Percentiles rank a stretch among this genome's conserved stretches.
Conservation (phyloP, 2,797 vertebrate species). For the Eurystomus glaucurus region DNA sequence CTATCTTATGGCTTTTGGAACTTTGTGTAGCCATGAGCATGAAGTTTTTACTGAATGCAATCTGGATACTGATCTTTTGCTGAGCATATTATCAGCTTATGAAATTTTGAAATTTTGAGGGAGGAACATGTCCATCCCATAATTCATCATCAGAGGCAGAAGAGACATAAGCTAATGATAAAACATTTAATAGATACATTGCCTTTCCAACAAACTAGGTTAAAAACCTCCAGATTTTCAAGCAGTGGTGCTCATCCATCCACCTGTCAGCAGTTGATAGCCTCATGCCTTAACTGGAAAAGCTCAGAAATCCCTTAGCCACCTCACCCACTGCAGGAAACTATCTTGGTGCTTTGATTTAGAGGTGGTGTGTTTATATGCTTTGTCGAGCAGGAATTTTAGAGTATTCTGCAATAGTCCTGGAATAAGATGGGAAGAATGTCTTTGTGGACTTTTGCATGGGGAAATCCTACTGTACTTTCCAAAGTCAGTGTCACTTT, state of each 20-base stretch:
- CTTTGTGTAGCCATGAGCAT: background rate
- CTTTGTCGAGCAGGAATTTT: background rate
- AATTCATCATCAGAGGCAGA: background rate
- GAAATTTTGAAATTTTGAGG: background rate
- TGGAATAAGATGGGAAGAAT: background rate
- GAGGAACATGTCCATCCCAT: background rate
- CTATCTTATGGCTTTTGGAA: constrained; percentile 8
- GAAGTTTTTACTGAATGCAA: background rate
- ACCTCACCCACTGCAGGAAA: background rate
- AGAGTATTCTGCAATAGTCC: background rate
- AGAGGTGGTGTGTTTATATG: background rate
- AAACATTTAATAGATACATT: background rate
- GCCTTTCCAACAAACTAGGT: background rate
- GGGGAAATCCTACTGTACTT: background rate
- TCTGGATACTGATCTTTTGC: background rate
- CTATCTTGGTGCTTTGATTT: background rate
- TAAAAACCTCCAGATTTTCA: background rate
- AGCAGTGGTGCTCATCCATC: background rate
- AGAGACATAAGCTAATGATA: background rate
- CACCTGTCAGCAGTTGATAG: background rate
- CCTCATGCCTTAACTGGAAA: background rate
- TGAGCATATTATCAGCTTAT: background rate
- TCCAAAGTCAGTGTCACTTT: background rate
- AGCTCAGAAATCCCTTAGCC: background rate
- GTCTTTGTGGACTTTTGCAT: background rate